Base-by-base conservation (phyloP, 2,888 invertebrate species). In the Lithophane ornitopus region DNA sequence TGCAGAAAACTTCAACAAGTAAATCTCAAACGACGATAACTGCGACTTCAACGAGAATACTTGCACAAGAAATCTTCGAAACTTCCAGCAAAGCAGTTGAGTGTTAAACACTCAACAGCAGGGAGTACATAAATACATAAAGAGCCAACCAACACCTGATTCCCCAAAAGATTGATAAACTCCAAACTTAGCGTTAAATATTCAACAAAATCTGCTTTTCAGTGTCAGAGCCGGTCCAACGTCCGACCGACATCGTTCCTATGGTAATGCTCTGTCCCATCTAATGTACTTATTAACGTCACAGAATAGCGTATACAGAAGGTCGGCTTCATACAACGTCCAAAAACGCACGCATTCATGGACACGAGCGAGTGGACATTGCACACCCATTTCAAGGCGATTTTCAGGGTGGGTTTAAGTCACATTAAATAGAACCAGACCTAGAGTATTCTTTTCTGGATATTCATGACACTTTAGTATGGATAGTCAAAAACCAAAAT, bases 231-330 rank as follows among this genome's bases (percentile, higher is more conserved):
- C 26, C 41, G 62, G 59, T 26, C 70, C 61, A 28, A 68, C 34
- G 72, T 22, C 65, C 39, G 56, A 34, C 70, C 46, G 54, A 61
- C 59, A 65, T 68, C 76, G 77, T 87, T 85, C 74, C 85, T 74
- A 87, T 87, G 79, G 65, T 85, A 87, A 87, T 87, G 39, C 28
- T 22, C 46, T 28, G 44, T 46, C 68, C 68, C 46, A 52, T 74
- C 34, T 84, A 81, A 87, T 72, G 63, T 81, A 59, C 74, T 78
- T 76, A 66, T 3, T 78, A n/a, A 44, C 58, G 28, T 26, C 75
- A 70, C 34, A 22, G 56, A 65, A 2, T 63, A 77, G 14, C 3
- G 6, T 14, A 0, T 16, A 44, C 63, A 78, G 78, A 78, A 78
- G 52, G 34, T 0, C 0, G 22, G 34, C 34, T 34, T 34, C 34